Evolutionary conservation across 2,797 vertebrate species (phyloP).

Genomic region (Poecilia wingei): DNA sequence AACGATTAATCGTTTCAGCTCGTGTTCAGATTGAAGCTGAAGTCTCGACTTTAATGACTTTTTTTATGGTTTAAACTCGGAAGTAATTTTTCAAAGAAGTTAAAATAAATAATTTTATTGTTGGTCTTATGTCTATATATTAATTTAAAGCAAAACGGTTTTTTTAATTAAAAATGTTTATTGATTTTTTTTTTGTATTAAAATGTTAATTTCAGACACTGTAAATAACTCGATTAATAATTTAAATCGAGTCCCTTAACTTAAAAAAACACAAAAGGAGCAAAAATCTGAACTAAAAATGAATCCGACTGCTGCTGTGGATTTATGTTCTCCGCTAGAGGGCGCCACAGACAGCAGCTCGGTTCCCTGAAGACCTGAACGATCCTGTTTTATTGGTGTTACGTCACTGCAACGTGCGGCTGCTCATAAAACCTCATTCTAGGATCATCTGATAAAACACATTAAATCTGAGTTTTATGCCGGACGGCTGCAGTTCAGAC

Average conservation of each 20-base stretch:
- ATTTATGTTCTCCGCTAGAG: conserved; percentile 18
- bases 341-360: conserved; percentile 13
- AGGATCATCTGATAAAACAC: neutral
- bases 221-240: neutral
- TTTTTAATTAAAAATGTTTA: neutral
- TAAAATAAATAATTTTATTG: too few relatives aligned
- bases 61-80: neutral
- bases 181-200: neutral
- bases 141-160: neutral
- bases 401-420: neutral
- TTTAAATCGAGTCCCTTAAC: neutral
- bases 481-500: neutral
- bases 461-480: neutral
- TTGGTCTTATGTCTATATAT: too few relatives aligned
- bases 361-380: neutral
- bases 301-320: neutral
- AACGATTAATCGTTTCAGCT: neutral
- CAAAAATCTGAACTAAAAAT: neutral
- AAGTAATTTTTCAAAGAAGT: neutral
- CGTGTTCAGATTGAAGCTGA: neutral
- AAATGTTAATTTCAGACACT: neutral
- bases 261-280: neutral
- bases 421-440: neutral
- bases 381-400: neutral
- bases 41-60: accelerated